phyloP scores from a whole-genome alignment of 2,797 vertebrate species.

The Ispidina lecontei region DNA sequence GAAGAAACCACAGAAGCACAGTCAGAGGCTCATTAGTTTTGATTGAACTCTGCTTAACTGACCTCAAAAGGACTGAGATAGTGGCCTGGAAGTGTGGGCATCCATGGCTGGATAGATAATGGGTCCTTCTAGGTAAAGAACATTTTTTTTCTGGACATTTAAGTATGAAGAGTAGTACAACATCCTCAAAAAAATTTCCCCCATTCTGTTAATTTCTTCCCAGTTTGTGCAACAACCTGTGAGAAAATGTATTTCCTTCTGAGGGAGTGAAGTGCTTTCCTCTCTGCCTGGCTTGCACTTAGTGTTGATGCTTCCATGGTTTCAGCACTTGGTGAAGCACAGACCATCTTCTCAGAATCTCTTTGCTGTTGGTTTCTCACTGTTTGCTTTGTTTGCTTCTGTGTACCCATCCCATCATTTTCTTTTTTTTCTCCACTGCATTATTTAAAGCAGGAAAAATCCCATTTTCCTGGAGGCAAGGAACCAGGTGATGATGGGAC shows the following conservation, averaged over 20 bases:
- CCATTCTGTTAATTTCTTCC: not conserved
- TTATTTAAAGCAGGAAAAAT: not conserved
- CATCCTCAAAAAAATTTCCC: not conserved
- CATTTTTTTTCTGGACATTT: not conserved
- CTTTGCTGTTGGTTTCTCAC: not conserved
- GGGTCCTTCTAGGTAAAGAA: not conserved
- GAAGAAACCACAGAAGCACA: not conserved
- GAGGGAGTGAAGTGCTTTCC: not conserved
- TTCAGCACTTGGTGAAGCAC: rapidly evolving
- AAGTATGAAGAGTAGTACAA: not conserved
- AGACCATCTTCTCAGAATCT: not conserved
- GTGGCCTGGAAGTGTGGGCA: not conserved
- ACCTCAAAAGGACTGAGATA: not conserved
- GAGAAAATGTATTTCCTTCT: not conserved
- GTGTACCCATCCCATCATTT: not conserved
- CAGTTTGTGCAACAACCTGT: not conserved
- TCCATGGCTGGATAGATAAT: not conserved
- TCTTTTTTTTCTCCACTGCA: not conserved
- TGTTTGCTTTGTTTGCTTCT: not conserved
- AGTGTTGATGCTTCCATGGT: not conserved
- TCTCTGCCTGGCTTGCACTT: not conserved
- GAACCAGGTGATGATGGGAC: not conserved
- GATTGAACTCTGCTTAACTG: not conserved
- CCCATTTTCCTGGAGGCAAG: not conserved
- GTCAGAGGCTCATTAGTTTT: not conserved